Conservation (phyloP, 2,797 vertebrate species). For the Saguinus oedipus region DNA sequence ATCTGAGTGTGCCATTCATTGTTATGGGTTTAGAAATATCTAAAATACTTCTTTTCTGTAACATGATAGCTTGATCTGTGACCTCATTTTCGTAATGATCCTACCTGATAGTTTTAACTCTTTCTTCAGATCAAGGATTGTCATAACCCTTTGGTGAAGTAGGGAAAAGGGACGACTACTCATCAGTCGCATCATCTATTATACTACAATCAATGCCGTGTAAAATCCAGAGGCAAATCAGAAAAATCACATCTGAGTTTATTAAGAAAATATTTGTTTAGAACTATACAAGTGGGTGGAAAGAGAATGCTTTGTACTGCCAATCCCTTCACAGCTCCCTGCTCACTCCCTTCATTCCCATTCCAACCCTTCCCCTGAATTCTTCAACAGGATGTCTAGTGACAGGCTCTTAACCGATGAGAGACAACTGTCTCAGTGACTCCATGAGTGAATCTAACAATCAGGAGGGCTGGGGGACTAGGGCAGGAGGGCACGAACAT, state of each 20-base stretch:
- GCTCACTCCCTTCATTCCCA: fast-evolving
- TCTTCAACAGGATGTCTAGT: not conserved
- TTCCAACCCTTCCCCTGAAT: not conserved
- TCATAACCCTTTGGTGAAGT: not conserved
- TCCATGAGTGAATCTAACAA: not conserved
- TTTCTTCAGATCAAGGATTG: not conserved
- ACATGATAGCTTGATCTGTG: not conserved
- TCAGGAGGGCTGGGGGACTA: not conserved
- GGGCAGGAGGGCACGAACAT: not conserved
- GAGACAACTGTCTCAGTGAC: not conserved
- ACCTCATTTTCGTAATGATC: slow-evolving; percentile 48
- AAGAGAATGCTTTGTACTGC: not conserved
- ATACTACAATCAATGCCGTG: not conserved
- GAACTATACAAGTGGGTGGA: not conserved
- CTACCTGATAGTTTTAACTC: slow-evolving; percentile 21
- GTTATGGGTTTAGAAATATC: not conserved
- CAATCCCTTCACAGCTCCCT: not conserved
- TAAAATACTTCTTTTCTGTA: slow-evolving; percentile 5
- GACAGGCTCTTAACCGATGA: not conserved
- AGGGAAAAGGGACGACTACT: not conserved
- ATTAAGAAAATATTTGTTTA: slow-evolving; percentile 22
- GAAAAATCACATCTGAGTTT: slow-evolving; percentile 36
- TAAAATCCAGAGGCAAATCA: slow-evolving; percentile 50
- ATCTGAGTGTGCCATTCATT: not conserved
- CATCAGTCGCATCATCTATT: not conserved